These are phyloP conservation scores for Labeo catla DNA, from an alignment of 2,113 vertebrate genomes.

Conservation along the genomic window DNA sequence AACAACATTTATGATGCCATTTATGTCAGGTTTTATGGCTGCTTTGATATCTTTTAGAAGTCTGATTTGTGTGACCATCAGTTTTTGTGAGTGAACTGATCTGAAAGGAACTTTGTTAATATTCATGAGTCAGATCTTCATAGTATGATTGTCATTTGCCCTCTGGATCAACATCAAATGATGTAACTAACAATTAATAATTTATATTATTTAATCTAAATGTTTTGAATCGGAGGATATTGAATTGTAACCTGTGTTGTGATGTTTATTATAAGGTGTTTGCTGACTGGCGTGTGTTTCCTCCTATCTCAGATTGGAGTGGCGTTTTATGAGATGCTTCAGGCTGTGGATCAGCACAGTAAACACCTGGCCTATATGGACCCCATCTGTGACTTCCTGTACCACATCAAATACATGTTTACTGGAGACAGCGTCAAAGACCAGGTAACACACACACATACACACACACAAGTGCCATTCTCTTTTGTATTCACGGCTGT, in stretches of 20 bases:
- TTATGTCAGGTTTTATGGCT: not conserved
- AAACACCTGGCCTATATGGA: constrained; percentile 93
- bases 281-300: not conserved
- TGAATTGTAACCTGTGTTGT: not conserved
- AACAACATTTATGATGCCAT: not conserved
- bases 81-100: not conserved
- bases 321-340: constrained; percentile 98
- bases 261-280: not conserved
- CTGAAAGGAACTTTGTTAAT: not conserved
- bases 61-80: not conserved
- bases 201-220: not conserved
- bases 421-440: constrained; percentile 99
- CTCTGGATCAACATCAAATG: not conserved
- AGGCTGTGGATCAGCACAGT: constrained; percentile 91
- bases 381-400: constrained; percentile 97
- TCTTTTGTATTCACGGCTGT: too few species aligned
- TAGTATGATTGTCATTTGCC: not conserved
- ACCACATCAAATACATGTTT: constrained; percentile 99
- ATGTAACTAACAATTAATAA: not conserved
- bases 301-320: constrained; percentile 86
- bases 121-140: not conserved
- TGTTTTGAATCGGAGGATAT: not conserved
- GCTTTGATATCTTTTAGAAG: too few species aligned
- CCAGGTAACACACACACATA: constrained; percentile 79
- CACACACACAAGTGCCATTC: not conserved